These are phyloP conservation scores for Indicator indicator DNA, from an alignment of 2,113 vertebrate species.

Conservation along the genomic window DNA sequence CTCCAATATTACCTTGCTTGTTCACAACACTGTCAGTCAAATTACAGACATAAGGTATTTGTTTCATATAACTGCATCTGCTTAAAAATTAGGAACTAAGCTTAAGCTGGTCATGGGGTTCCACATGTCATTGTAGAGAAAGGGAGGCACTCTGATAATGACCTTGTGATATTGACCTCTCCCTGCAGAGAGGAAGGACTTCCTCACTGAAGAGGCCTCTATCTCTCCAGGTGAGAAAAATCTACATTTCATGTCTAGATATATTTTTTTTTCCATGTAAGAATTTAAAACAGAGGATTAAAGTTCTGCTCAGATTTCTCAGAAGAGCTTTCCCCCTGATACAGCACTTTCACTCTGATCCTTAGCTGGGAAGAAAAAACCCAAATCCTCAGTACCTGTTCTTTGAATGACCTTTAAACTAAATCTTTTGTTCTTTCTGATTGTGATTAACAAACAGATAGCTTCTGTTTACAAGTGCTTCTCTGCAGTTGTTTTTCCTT, in stretches of 20 bases:
- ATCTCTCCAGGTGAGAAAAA: not conserved
- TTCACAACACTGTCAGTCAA: not conserved
- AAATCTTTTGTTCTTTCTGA: conserved; percentile 7
- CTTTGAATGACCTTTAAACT: not conserved
- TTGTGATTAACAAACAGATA: conserved; percentile 7
- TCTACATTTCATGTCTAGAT: not conserved
- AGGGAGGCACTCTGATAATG: not conserved
- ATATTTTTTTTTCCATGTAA: not conserved
- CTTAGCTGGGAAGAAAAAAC: not conserved
- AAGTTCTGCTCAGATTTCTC: not conserved
- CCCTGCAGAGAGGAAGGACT: not conserved
- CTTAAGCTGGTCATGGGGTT: not conserved
- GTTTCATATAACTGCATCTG: not conserved
- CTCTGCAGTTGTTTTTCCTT: not conserved
- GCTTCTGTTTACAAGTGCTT: not conserved
- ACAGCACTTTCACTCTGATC: not conserved
- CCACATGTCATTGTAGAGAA: not conserved
- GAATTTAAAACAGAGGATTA: not conserved
- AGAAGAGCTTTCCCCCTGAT: not conserved
- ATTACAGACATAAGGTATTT: not conserved
- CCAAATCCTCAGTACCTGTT: not conserved
- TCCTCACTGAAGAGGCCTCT: not conserved
- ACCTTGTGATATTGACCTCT: not conserved
- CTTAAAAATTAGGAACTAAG: not conserved
- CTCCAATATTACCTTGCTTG: not conserved